Conservation (phyloP, 2,888 invertebrate species). For the Orthosia gothica region DNA sequence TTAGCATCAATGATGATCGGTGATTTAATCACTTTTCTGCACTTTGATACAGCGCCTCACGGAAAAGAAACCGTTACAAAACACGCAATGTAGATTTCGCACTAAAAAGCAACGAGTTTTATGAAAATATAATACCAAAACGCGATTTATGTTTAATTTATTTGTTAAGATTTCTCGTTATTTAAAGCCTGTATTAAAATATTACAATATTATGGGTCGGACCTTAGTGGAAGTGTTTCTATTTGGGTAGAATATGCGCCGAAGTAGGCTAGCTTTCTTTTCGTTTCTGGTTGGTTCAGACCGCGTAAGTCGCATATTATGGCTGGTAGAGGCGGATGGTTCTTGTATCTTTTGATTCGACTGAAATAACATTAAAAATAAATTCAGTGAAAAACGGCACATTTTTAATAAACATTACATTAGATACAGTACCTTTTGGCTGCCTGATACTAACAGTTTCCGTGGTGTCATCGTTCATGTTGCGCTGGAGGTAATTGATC, state of each 20-base stretch:
- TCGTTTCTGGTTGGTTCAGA: slow-evolving; percentile 76
- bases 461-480: slow-evolving; percentile 75
- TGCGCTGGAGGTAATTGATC: slow-evolving; percentile 73
- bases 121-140: too few relatives aligned
- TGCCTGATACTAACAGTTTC: slow-evolving; percentile 79
- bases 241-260: slow-evolving; percentile 72
- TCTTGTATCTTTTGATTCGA: slow-evolving; percentile 61
- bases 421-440: slow-evolving; percentile 44
- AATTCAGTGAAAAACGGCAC: slow-evolving; percentile 19
- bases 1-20: too few relatives aligned
- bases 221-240: slow-evolving; percentile 77
- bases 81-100: neutral
- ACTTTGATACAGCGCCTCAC: neutral
- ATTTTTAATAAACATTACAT: neutral
- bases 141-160: neutral
- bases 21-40: neutral
- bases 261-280: slow-evolving; percentile 73
- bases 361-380: slow-evolving; percentile 62
- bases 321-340: slow-evolving; percentile 71
- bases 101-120: neutral
- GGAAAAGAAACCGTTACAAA: neutral
- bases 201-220: neutral
- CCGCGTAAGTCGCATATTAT: slow-evolving; percentile 65
- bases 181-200: neutral
- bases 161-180: neutral